A percentile compares a stretch with the other conserved stretches of the same genome.
Evolutionary conservation across 2,888 invertebrate genomes (phyloP).

Genomic region (Plebejus melissa): DNA sequence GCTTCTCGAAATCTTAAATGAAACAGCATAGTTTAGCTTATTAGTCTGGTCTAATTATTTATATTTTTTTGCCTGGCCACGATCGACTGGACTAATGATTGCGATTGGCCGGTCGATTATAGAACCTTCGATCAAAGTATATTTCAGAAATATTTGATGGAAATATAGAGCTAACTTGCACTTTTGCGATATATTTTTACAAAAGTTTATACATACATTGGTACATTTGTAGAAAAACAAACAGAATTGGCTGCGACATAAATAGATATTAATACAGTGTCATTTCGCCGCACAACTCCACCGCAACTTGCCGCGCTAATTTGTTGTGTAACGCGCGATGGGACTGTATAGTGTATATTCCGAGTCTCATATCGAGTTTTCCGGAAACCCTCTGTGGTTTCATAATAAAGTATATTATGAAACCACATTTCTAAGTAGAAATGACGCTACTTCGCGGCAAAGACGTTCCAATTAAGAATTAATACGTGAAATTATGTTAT

Average conservation of each 20-base stretch:
- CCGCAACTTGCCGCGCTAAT: conserved; percentile 11
- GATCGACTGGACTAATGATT: too few relatives aligned
- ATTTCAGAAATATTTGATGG: too few relatives aligned
- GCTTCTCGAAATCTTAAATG: too few relatives aligned
- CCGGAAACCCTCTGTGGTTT: conserved; percentile 10
- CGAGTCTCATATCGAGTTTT: conserved; percentile 7
- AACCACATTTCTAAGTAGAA: too few relatives aligned
- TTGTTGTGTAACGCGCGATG: conserved; percentile 13
- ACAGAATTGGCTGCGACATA: conserved; percentile 3
- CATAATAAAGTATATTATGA: not conserved
- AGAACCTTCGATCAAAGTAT: too few relatives aligned
- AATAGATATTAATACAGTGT: not conserved
- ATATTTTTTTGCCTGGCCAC: too few relatives aligned
- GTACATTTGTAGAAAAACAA: not conserved
- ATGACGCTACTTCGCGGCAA: not conserved
- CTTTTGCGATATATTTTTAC: too few relatives aligned
- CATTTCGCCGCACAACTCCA: not conserved
- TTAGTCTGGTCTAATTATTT: too few relatives aligned
- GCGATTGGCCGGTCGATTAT: too few relatives aligned
- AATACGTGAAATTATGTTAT: not conserved
- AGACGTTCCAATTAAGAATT: not conserved
- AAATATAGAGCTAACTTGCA: too few relatives aligned
- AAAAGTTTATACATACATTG: too few relatives aligned
- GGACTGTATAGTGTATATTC: conserved; percentile 17
- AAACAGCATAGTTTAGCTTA: too few relatives aligned